Percentiles rank a stretch among this genome's conserved stretches.
Conservation (phyloP, 2,113 vertebrate genomes). For the Pelodiscus sinensis region DNA sequence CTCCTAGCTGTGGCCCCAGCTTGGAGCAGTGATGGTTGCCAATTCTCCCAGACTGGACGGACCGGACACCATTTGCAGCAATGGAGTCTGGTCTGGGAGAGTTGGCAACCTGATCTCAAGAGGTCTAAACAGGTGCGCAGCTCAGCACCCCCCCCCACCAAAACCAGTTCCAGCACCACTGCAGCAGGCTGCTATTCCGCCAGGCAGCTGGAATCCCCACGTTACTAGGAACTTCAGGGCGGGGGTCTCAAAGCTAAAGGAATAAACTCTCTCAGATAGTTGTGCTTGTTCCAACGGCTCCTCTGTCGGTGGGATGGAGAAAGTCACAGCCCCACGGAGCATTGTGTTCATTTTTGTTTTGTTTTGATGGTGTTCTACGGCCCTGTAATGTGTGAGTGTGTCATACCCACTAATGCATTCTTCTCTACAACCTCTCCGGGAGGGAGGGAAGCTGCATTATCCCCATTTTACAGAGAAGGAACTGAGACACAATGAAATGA, state of each 20-base stretch:
- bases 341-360: neutral
- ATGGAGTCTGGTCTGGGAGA: too few relatives aligned
- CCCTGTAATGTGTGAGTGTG: neutral
- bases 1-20: too few relatives aligned
- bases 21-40: too few relatives aligned
- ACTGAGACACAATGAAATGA: neutral
- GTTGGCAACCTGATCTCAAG: too few relatives aligned
- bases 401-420: neutral
- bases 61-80: too few relatives aligned
- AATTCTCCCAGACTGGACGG: too few relatives aligned
- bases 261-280: neutral
- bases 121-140: too few relatives aligned
- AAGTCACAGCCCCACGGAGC: neutral
- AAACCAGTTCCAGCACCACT: too few relatives aligned
- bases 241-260: neutral
- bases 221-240: neutral
- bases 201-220: neutral
- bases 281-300: neutral
- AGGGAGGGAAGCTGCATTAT: neutral
- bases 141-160: too few relatives aligned
- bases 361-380: fast-evolving
- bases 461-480: neutral
- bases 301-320: neutral
- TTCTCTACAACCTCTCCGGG: neutral
- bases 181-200: neutral